Conservation (phyloP, 2,888 invertebrate genomes). For the Dendrolimus houi region DNA sequence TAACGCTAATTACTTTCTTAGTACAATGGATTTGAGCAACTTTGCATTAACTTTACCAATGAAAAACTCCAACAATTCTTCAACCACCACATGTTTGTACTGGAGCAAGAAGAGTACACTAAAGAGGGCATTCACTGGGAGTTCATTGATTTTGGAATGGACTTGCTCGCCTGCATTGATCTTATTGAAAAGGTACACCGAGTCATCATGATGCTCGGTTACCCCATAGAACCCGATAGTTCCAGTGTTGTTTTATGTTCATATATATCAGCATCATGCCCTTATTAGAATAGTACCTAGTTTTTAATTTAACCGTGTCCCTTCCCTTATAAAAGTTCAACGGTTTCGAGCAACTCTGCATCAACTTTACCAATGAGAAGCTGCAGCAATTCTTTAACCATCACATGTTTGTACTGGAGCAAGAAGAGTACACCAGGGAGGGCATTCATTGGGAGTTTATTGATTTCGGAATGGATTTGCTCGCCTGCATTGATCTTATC, state of each 20-base stretch:
- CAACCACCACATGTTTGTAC: constrained; percentile 99
- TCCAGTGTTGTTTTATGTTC: constrained; percentile 7
- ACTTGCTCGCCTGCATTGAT: constrained; percentile 98
- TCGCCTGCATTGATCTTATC: constrained; percentile 98
- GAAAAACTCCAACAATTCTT: constrained; percentile 99
- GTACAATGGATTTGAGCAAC: constrained; percentile 99
- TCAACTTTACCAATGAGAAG: constrained; percentile 99
- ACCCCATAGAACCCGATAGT: constrained; percentile 8
- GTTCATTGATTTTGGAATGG: constrained; percentile 99
- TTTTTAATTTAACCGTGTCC: constrained; percentile 37
- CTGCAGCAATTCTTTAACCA: constrained; percentile 99
- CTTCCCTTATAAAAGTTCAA: constrained; percentile 84
- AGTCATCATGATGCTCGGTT: constrained; percentile 43
- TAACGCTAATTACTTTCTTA: constrained; percentile 70
- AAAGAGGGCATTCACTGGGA: constrained; percentile 98
- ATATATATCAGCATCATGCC: constrained; percentile 18
- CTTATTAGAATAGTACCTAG: constrained; percentile 10
- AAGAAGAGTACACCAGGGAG: constrained; percentile 98
- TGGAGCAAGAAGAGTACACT: constrained; percentile 99
- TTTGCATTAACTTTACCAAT: constrained; percentile 99
- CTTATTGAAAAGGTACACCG: constrained; percentile 95
- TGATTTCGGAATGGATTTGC: constrained; percentile 99
- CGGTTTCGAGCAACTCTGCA: constrained; percentile 99
- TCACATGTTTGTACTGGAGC: constrained; percentile 99
- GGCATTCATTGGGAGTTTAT: constrained; percentile 99